phyloP scores from a whole-genome alignment of 2,888 invertebrate genomes.

The Ditula angustiorana region DNA sequence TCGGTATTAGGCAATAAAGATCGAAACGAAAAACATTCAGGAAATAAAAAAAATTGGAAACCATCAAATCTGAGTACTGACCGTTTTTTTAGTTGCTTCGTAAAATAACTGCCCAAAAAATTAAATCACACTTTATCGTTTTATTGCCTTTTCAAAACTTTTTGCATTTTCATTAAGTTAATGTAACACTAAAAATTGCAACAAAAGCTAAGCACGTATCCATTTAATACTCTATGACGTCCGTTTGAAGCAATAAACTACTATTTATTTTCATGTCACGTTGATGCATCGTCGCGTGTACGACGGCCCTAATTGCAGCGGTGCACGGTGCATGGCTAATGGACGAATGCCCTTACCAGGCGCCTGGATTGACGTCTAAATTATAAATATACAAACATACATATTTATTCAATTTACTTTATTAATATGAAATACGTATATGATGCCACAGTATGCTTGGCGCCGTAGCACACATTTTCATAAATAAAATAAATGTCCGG shows the following conservation, averaged over 20 bases:
- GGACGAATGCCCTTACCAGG: slow-evolving; percentile 44
- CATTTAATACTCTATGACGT: slow-evolving; percentile 50
- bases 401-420: too few species aligned
- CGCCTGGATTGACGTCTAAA: slow-evolving; percentile 33
- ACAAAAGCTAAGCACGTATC: slow-evolving; percentile 27
- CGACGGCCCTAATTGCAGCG: slow-evolving; percentile 60
- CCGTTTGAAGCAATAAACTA: slow-evolving; percentile 28
- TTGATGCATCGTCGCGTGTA: slow-evolving; percentile 57
- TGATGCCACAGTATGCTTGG: too few species aligned
- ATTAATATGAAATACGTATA: too few species aligned
- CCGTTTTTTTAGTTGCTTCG: too few species aligned
- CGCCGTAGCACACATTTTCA: too few species aligned
- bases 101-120: not conserved
- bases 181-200: slow-evolving; percentile 15
- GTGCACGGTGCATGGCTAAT: slow-evolving; percentile 61
- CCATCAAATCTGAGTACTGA: too few species aligned
- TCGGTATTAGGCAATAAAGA: too few species aligned
- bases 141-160: too few species aligned
- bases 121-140: not conserved
- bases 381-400: not conserved
- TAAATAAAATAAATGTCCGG: too few species aligned
- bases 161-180: not conserved
- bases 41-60: too few species aligned
- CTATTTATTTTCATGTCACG: slow-evolving; percentile 55
- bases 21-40: too few species aligned